Base-by-base conservation (phyloP, 2,113 vertebrate genomes). In the Choloepus hoffmanni region DNA sequence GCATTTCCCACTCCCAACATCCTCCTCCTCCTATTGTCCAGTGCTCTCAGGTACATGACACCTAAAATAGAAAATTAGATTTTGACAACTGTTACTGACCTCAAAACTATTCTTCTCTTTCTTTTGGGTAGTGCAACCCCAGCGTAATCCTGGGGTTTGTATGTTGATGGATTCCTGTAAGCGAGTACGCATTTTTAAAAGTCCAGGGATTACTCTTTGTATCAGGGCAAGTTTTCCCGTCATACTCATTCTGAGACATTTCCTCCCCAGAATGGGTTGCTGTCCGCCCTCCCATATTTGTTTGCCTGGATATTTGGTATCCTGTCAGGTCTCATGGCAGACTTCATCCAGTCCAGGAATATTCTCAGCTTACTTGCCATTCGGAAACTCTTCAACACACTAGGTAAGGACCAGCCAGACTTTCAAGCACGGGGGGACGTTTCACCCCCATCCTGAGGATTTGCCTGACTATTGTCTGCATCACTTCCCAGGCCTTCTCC, bases 301-400 rank as follows among this genome's bases (percentile, higher is more conserved):
- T 98, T 98, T 2, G 95, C 87, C 88, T 98, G 97, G 98, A 11
- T 98, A 40, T 36, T 97, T 43, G 79, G 97, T 0, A 67, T 96
- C 24, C 10, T 98, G 19, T 95, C 98, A 0, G 99, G 99, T 23
- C 73, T 98, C 7, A 2, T 96, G 2, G 98, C 99, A 0, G 99
- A 99, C 95, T 36, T 40, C 40, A 95, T 99, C 67, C 98, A 98
- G 36, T 97, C 98, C 97, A 98, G 85, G 96, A 94, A 76, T 63
- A 87, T 98, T 48, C 95, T 99, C 93, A 98, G 98, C 43, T 1
- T 98, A 94, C 97, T 98, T 24, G 62, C 85, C 0, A 88, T 99
- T 5, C 98, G 99, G 9, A 99, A 99, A 72, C 89, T 99, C 92
- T 99, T 99, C 94, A 99, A 99, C 2, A 7, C 97, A 0, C 45